Percentiles rank a stretch among this genome's conserved stretches.
Conservation (phyloP, 2,888 invertebrate species). For the Trichogramma dendrolimi region DNA sequence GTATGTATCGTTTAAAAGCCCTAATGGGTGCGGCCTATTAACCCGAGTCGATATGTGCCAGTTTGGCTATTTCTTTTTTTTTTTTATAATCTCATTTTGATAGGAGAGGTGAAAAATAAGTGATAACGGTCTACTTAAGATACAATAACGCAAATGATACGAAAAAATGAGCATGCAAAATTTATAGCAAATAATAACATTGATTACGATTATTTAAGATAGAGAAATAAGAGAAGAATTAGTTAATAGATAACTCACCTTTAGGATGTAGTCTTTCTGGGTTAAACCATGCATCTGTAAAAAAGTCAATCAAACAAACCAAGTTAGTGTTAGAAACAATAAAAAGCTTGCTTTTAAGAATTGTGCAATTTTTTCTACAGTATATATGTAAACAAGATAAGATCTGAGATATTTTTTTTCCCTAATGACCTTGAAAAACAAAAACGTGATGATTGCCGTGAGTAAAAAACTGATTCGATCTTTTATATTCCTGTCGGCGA, state of each 20-base stretch:
- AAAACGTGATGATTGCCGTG: not conserved
- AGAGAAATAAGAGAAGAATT: not conserved
- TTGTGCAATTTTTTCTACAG: not conserved
- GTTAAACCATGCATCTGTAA: slow-evolving; percentile 92
- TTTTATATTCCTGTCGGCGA: not conserved
- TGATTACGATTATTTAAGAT: not conserved
- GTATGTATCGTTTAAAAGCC: too few species aligned
- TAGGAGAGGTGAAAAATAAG: not conserved
- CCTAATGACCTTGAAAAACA: not conserved
- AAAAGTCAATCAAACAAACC: slow-evolving; percentile 52
- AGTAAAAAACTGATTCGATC: not conserved
- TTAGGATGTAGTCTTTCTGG: slow-evolving; percentile 86
- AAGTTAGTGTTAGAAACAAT: slow-evolving; percentile 37
- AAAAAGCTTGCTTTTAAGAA: slow-evolving; percentile 9
- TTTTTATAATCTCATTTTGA: too few species aligned
- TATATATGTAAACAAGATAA: too few species aligned
- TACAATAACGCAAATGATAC: too few species aligned
- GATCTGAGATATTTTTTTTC: too few species aligned
- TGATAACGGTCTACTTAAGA: too few species aligned
- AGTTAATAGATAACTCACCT: slow-evolving; percentile 63
- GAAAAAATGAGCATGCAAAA: too few species aligned
- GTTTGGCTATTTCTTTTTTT: too few species aligned
- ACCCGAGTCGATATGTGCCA: too few species aligned
- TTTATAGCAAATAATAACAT: not conserved
- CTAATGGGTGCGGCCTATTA: too few species aligned